Evolutionary conservation across 1,140 invertebrate species (phyloP), one percentile per base, ranked within the genome.

Genomic region (Bacillus rossius): DNA sequence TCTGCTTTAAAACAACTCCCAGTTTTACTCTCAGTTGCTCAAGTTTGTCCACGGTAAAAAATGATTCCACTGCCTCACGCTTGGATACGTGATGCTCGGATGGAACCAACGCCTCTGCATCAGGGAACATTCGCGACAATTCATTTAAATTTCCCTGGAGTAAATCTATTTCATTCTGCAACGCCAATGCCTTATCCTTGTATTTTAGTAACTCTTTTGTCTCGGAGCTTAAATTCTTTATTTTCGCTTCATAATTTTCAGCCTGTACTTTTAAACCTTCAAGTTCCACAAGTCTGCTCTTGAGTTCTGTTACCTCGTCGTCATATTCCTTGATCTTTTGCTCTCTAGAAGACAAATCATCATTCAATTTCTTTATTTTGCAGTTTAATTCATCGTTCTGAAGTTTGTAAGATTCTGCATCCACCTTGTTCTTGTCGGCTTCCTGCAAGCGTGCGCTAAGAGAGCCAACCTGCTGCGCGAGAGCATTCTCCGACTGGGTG

Each of bases 301-400:
- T 80, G 4, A 87, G 71, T 67, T 84, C 77, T 54, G 78, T 73
- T 40, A 89, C 78, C 65, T 83, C 72, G 59, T 79, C 76, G 61
- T 82, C 77, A 49, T 79, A 80, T 23, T 81, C 75, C 0, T 69
- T 65, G 22, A 84, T 71, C 63, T 81, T 81, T 61, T 74, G 70
- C 5, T 72, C 68, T n/a, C 65, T 67, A 2, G 62, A 50, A 25
- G 69, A 60, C 1, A 72, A 16, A 1, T 20, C 45, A 0, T 55
- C 48, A n/a, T 65, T 68, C 2, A 73, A 26, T 0, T 60, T 48
- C 13, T 56, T 34, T 2, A 72, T 65, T 23, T 74, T 66, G 8
- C 64, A 45, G 3, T 72, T 60, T 14, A 65, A 62, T 7, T 34
- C 34, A 2, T 67, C 40, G 5, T 65, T 42, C 60, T 49, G 14